These are phyloP conservation scores for Drosophila grimshawi DNA, from an alignment of 1,140 invertebrate genomes.

Conservation along the genomic window DNA sequence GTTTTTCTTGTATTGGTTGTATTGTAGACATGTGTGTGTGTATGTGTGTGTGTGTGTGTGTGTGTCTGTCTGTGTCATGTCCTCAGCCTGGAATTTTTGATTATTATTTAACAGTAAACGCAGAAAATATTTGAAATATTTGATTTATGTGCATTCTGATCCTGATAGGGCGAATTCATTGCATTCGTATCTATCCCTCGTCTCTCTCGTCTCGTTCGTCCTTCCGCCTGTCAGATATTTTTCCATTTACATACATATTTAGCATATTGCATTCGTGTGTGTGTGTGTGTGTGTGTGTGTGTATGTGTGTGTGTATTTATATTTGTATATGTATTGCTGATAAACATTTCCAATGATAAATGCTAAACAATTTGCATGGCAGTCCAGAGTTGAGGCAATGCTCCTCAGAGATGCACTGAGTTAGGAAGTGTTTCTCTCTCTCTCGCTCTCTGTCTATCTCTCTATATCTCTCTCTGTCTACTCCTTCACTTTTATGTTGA, in stretches of 20 bases:
- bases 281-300: slow-evolving; percentile 8
- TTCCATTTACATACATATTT: slow-evolving; percentile 61
- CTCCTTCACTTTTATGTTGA: background rate
- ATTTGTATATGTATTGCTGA: slow-evolving; percentile 51
- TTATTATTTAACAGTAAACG: slow-evolving; percentile 79
- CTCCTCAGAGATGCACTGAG: slow-evolving; percentile 15
- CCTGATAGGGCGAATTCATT: slow-evolving; percentile 71
- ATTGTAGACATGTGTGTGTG: slow-evolving; percentile 28
- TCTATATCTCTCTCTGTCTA: background rate
- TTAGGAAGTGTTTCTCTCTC: slow-evolving; percentile 2
- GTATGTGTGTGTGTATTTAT: slow-evolving; percentile 27
- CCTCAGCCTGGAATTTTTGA: slow-evolving; percentile 76
- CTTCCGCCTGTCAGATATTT: slow-evolving; percentile 28
- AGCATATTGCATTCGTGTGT: slow-evolving; percentile 41
- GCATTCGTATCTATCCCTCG: slow-evolving; percentile 50
- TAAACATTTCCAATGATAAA: slow-evolving; percentile 76
- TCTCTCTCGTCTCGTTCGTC: background rate
- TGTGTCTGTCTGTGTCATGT: slow-evolving; percentile 32
- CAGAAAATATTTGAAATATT: slow-evolving; percentile 76
- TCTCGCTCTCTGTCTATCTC: slow-evolving; percentile 5
- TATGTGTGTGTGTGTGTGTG: slow-evolving; percentile 23
- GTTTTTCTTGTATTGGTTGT: slow-evolving; percentile 10
- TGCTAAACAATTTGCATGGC: slow-evolving; percentile 78
- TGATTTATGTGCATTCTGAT: slow-evolving; percentile 75
- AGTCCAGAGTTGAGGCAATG: slow-evolving; percentile 66